These are phyloP conservation scores for Mus spicilegus DNA, from an alignment of 2,113 vertebrate genomes.

Conservation along the genomic window DNA sequence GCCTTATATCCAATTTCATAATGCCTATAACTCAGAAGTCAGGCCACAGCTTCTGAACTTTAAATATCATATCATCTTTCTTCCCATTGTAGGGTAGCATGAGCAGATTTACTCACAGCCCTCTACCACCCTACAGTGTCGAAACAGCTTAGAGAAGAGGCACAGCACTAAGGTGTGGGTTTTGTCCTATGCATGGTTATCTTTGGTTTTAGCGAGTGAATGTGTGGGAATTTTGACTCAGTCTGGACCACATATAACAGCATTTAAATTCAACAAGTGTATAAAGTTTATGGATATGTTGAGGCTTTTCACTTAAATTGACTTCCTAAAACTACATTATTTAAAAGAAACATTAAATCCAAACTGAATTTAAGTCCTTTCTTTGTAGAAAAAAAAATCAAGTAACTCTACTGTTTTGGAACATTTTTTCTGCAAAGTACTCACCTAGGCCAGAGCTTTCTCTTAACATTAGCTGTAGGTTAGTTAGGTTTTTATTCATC, in stretches of 20 bases:
- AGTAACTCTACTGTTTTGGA: background rate
- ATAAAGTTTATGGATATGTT: background rate
- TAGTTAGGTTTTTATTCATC: background rate
- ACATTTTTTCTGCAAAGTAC: background rate
- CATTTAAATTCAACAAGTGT: background rate
- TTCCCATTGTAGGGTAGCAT: background rate
- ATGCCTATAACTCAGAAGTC: background rate
- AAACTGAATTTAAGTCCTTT: conserved; percentile 35
- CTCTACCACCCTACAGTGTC: background rate
- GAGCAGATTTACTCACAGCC: background rate
- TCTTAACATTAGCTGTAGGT: background rate
- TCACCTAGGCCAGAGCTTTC: background rate
- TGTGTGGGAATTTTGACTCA: background rate
- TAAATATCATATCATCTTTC: background rate
- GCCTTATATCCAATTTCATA: background rate
- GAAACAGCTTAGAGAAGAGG: conserved; percentile 47
- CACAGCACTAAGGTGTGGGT: conserved; percentile 15
- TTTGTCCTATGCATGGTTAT: background rate
- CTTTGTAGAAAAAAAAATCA: background rate
- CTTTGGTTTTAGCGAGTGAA: background rate
- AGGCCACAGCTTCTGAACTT: background rate
- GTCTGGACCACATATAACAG: background rate
- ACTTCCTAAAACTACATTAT: background rate
- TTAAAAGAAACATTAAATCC: background rate
- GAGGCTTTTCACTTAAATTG: conserved; percentile 7